A percentile compares a stretch with the other conserved stretches of the same genome.
Conservation (phyloP, 2,888 invertebrate genomes). For the Erebia aethiops region DNA sequence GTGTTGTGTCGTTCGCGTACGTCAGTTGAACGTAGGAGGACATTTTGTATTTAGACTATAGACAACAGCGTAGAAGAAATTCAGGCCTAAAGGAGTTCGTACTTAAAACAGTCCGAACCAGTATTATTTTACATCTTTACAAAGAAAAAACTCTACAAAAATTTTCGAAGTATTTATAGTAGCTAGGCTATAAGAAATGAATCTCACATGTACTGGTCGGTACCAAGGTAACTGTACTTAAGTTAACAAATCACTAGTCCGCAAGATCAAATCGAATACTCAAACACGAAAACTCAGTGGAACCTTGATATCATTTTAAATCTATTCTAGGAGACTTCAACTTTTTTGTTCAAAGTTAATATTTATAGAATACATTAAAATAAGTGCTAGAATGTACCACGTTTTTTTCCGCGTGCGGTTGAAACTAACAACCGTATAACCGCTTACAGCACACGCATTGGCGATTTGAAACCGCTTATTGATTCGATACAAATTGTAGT, state of each 20-base stretch:
- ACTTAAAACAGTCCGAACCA: slow-evolving; percentile 60
- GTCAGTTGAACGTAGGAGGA: neutral
- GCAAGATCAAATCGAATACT: slow-evolving; percentile 42
- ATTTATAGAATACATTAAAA: neutral
- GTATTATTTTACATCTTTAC: slow-evolving; percentile 54
- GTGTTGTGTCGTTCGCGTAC: neutral
- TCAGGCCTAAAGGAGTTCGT: slow-evolving; percentile 48
- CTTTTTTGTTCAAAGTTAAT: neutral
- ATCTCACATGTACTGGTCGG: slow-evolving; percentile 35
- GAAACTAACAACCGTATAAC: neutral
- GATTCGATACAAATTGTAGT: neutral
- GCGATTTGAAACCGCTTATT: neutral
- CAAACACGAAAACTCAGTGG: slow-evolving; percentile 29
- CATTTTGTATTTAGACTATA: neutral
- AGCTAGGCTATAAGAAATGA: slow-evolving; percentile 34
- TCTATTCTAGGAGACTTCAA: neutral
- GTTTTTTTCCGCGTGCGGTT: neutral
- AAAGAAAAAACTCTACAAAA: slow-evolving; percentile 30
- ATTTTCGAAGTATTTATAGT: slow-evolving; percentile 25
- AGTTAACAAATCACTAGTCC: slow-evolving; percentile 54
- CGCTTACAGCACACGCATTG: neutral
- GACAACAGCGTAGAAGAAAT: neutral
- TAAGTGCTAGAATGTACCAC: neutral
- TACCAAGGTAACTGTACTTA: slow-evolving; percentile 49
- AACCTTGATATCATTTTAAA: slow-evolving; percentile 1